Base-by-base conservation (phyloP, 2,888 invertebrate species). In the Luffia ferchaultella region DNA sequence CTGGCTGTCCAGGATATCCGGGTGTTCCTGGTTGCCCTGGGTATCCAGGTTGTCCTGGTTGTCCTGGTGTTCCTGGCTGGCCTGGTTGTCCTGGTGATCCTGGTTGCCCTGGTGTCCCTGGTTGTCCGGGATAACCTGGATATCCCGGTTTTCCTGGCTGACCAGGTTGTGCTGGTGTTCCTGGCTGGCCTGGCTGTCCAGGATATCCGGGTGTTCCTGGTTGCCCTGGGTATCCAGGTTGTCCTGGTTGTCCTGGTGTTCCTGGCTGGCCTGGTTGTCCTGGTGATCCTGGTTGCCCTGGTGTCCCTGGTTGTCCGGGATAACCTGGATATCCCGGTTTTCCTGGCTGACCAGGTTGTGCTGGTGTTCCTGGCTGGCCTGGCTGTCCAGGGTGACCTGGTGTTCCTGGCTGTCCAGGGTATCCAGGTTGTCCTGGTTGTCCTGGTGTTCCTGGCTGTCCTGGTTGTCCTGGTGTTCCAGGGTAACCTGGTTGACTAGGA, bases 51-150 rank as follows among this genome's bases (percentile, higher is more conserved):
- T 54, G 86, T 41, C 50, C 62, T 2, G 57, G 57, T 1, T 50
- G 50, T n/a, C 73, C 73, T 40, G 86, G 86, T n/a, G 62, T 3
- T 5, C 30, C 30, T 30, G 30, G 42, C 0, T 20, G 3, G 3
- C 30, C 49, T 1, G 17, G 52, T 0, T 49, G 18, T 16, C 48
- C 51, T 46, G 60, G 50, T 43, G 50, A 20, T 16, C 53, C 51
- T 18, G 46, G 73, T 18, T 30, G 16, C 44, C 75, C 79, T 0
- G 87, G 88, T 1, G 42, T 45, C 9, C 56, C 54, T 15, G 57
- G 55, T 9, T 53, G 45, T 40, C 49, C 56, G 19, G 58, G 55
- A 16, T 43, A 18, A 1, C 50, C 50, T 43, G 53, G 52, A 15
- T 50, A 51, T 16, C 48, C 48, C 18, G 52, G 49, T 1, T 42